phyloP scores from a whole-genome alignment of 1,140 invertebrate species.

The Thrips palmi region DNA sequence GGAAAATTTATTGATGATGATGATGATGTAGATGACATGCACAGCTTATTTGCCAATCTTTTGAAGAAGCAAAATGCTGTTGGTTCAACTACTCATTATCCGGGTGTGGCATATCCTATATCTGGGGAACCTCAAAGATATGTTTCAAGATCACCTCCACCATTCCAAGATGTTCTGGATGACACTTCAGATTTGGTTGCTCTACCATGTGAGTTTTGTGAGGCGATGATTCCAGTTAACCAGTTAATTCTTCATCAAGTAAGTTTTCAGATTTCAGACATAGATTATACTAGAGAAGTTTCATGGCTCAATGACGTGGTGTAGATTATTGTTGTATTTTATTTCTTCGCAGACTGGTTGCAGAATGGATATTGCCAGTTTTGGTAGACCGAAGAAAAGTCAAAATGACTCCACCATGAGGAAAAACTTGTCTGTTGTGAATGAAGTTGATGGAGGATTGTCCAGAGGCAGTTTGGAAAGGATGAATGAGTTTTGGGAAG shows the following conservation, averaged over 20 bases:
- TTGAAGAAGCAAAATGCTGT: not conserved
- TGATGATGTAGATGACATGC: not conserved
- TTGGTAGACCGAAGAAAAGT: no score
- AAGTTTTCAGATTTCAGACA: not conserved
- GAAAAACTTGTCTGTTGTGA: no score
- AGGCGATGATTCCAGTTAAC: slow-evolving; percentile 11
- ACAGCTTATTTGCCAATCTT: slow-evolving; percentile 14
- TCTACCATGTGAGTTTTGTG: slow-evolving; percentile 17
- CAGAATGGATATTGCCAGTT: no score
- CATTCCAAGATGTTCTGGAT: not conserved
- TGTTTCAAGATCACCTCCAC: not conserved
- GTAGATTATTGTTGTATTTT: no score
- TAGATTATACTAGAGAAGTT: not conserved
- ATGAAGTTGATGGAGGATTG: no score
- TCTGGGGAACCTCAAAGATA: slow-evolving; percentile 16
- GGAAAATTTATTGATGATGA: not conserved
- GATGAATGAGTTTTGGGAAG: no score
- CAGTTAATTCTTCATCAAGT: slow-evolving; percentile 14
- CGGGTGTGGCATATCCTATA: slow-evolving; percentile 22
- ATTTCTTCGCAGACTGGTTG: no score
- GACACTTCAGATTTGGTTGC: not conserved
- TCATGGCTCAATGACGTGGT: no score
- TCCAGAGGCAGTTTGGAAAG: no score
- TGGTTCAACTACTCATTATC: slow-evolving; percentile 14
- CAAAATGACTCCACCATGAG: no score